Evolutionary conservation across 2,797 vertebrate genomes (phyloP).

Genomic region (Astyanax mexicanus): DNA sequence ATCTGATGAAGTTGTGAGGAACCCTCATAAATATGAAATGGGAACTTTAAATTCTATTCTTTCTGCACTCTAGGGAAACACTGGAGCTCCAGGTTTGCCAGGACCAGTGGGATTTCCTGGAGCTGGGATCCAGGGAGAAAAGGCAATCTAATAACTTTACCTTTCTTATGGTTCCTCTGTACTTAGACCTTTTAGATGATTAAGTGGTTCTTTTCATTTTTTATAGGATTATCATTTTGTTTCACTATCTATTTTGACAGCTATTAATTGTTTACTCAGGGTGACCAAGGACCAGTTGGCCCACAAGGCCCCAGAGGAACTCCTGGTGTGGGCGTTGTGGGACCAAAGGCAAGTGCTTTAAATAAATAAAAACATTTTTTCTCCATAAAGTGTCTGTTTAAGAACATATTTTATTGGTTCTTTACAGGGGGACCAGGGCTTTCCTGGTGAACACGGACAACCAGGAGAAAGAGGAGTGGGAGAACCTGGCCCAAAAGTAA

Average conservation of each 20-base stretch:
- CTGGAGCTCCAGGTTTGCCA: conserved; percentile 78
- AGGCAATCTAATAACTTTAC: conserved; percentile 64
- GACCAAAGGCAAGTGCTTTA: conserved; percentile 73
- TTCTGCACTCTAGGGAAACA: conserved; percentile 76
- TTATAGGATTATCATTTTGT: no score
- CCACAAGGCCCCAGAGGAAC: conserved; percentile 74
- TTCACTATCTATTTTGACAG: no score
- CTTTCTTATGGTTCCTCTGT: neutral
- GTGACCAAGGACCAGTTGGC: conserved; percentile 72
- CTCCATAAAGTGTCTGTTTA: neutral
- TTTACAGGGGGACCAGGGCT: conserved; percentile 84
- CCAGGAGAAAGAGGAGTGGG: conserved; percentile 79
- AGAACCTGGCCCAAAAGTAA: conserved; percentile 80
- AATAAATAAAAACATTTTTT: neutral
- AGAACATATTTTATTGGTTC: neutral
- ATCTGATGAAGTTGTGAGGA: no score
- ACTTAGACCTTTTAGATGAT: neutral
- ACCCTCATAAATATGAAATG: neutral
- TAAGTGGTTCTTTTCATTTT: no score
- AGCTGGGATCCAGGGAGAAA: conserved; percentile 81
- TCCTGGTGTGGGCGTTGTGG: conserved; percentile 70
- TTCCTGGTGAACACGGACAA: conserved; percentile 80
- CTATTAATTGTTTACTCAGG: conserved; percentile 62
- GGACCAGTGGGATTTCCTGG: conserved; percentile 82
- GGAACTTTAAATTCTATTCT: conserved; percentile 21